These are phyloP conservation scores for Trididemnum miniatum DNA, from an alignment of 23 tunicate species.

Conservation along the genomic window DNA sequence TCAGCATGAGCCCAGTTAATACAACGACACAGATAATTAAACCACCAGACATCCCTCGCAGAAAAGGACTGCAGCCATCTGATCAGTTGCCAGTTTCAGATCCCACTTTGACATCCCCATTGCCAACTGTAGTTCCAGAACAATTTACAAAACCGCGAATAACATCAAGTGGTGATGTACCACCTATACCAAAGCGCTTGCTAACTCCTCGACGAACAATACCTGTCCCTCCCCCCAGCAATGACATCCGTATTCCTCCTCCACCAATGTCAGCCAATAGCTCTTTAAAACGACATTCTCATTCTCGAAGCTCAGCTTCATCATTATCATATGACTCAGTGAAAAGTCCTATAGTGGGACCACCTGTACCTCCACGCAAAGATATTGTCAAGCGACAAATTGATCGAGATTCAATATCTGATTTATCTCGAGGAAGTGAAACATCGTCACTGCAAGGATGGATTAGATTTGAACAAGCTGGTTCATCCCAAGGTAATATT, in stretches of 20 bases:
- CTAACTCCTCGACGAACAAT: slow-evolving; percentile 1
- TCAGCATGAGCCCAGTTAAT: too few relatives aligned
- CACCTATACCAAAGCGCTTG: slow-evolving; percentile 28
- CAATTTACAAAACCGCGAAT: not conserved
- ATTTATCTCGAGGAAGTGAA: slow-evolving; percentile 3
- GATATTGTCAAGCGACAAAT: slow-evolving; percentile 4
- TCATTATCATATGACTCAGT: not conserved
- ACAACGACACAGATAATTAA: too few relatives aligned
- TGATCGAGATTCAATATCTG: slow-evolving; percentile 8
- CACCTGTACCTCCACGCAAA: slow-evolving; percentile 30
- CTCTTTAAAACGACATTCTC: slow-evolving; percentile 20
- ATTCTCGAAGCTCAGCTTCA: slow-evolving; percentile 7
- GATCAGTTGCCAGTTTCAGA: not conserved
- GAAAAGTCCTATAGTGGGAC: slow-evolving; percentile 13
- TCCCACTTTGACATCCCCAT: not conserved
- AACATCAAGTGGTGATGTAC: not conserved
- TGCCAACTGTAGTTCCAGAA: not conserved
- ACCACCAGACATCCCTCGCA: slow-evolving; percentile 35
- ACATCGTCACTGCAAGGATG: slow-evolving; percentile 13
- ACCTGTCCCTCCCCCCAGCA: not conserved
- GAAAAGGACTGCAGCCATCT: not conserved
- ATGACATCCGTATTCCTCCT: slow-evolving; percentile 25
- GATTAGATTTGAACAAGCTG: slow-evolving; percentile 6
- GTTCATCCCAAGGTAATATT: slow-evolving; percentile 35
- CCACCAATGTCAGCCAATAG: not conserved